Base-by-base conservation (phyloP, 1,140 invertebrate species). In the Panonychus citri region DNA sequence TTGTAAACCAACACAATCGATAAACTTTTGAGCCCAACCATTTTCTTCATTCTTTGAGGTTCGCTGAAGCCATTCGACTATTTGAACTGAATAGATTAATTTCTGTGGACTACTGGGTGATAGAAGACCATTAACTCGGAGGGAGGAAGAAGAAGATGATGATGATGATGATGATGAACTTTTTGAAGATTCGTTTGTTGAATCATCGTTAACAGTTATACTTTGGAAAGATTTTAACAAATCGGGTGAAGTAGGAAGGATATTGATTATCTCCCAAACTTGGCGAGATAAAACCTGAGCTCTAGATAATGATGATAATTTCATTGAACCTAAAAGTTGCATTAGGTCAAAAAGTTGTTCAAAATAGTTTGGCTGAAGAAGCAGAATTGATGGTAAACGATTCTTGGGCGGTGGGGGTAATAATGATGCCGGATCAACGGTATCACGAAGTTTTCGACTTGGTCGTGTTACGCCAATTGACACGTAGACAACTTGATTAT, bases 41-140 rank as follows among this genome's bases (percentile, higher is more conserved):
- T 42, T 57, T 63, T 63, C 61, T 65, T 61, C 26, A 51, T 57
- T 40, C 57, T 59, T 57, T 5, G 27, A 51, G n/a, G 57, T 57
- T 39, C 55, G 48, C 42, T 59, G 48, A 13, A 83, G 65, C 17
- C 77, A 77, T 64, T 91, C 87, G 2, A 93, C 82, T 55, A 93
- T 90, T 65, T 91, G 87, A 42, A 93, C 67, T 0, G 85, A 88
- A 67, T 94, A 94, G 83, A 93, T 90, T 46, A 94, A 75, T 66
- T 89, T 89, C 67, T 93, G 87, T 1, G 87, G 81, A 68, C 83
- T 86, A 2, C 78, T 77, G 0, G 85, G 83, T 70, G 89, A 82
- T 1, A 94, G 71, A 0, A 91, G 67, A 61, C 82, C 78, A 72
- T 62, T 77, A 54, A 63, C 37, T 21, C 24, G n/a, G 19, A 50